Evolutionary conservation across 2,113 vertebrate genomes (phyloP).

Genomic region (Maccullochella peelii): DNA sequence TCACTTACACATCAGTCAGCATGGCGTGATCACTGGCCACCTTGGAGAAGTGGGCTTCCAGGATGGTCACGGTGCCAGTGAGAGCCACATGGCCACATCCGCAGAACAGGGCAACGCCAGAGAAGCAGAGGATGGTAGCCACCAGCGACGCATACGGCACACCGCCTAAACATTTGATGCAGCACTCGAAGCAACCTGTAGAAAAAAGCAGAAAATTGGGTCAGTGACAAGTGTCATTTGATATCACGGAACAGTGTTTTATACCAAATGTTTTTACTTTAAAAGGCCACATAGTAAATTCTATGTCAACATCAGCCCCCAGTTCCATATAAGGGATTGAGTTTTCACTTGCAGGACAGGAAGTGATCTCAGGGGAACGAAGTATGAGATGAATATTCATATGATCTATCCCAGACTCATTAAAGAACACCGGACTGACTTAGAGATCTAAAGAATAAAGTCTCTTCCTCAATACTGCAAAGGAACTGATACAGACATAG

Average conservation of each 20-base stretch:
- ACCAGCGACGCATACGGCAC: slow-evolving; percentile 98
- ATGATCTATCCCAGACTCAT: background rate
- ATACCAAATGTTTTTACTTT: background rate
- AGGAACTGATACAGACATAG: slow-evolving; percentile 20
- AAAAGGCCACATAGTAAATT: slow-evolving; percentile 1
- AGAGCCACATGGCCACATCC: slow-evolving; percentile 97
- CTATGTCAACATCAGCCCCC: background rate
- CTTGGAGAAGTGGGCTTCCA: slow-evolving; percentile 94
- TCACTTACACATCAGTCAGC: slow-evolving; percentile 94
- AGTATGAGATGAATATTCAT: slow-evolving; percentile 14
- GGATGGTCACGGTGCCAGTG: slow-evolving; percentile 90
- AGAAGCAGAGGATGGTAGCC: slow-evolving; percentile 99
- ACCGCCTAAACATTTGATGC: slow-evolving; percentile 98
- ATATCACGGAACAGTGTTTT: background rate
- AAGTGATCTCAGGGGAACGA: slow-evolving; percentile 11
- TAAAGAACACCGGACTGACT: background rate
- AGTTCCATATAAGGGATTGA: slow-evolving; percentile 22
- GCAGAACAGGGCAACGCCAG: slow-evolving; percentile 96
- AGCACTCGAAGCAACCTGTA: slow-evolving; percentile 98
- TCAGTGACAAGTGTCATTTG: background rate
- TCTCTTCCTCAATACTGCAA: background rate
- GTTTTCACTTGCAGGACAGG: slow-evolving; percentile 18
- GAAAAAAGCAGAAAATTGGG: slow-evolving; percentile 23
- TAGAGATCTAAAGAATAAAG: background rate
- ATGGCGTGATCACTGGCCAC: slow-evolving; percentile 89